A percentile compares a stretch with the other conserved stretches of the same genome.
phyloP scores from a whole-genome alignment of 2,888 invertebrate species.

The Invenusta paracnida region DNA sequence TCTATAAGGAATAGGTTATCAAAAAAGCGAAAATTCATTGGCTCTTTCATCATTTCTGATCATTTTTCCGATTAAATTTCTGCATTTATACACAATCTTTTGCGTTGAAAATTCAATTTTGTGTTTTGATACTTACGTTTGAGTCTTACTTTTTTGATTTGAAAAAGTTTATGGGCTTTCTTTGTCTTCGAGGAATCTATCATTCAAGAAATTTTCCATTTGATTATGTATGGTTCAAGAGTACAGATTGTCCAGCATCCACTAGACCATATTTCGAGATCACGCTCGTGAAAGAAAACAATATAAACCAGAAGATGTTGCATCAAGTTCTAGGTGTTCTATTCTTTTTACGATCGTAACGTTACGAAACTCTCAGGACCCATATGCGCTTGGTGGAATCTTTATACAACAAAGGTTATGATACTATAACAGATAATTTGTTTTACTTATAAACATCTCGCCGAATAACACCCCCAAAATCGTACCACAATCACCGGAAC shows the following conservation, averaged over 20 bases:
- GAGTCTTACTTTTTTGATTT: not conserved
- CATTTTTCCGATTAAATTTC: no score
- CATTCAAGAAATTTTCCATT: not conserved
- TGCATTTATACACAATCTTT: not conserved
- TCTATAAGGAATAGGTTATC: not conserved
- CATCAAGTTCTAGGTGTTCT: not conserved
- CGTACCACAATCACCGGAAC: not conserved
- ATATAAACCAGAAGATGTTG: not conserved
- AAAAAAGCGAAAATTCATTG: not conserved
- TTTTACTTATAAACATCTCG: not conserved
- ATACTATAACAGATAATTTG: not conserved
- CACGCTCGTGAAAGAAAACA: not conserved
- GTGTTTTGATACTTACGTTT: no score
- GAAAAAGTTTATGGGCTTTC: not conserved
- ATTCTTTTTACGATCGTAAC: not conserved
- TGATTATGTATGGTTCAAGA: not conserved
- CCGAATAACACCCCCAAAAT: not conserved
- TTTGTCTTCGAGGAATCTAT: not conserved
- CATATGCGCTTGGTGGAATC: slow-evolving; percentile 3
- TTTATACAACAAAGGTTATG: slow-evolving; percentile 5
- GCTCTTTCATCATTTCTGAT: not conserved
- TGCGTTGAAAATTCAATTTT: no score
- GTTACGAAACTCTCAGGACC: not conserved
- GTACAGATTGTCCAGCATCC: not conserved
- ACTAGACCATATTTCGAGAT: not conserved